These are phyloP conservation scores for Aradophagus sp. DNA, from an alignment of 1,140 invertebrate species.

Conservation along the genomic window DNA sequence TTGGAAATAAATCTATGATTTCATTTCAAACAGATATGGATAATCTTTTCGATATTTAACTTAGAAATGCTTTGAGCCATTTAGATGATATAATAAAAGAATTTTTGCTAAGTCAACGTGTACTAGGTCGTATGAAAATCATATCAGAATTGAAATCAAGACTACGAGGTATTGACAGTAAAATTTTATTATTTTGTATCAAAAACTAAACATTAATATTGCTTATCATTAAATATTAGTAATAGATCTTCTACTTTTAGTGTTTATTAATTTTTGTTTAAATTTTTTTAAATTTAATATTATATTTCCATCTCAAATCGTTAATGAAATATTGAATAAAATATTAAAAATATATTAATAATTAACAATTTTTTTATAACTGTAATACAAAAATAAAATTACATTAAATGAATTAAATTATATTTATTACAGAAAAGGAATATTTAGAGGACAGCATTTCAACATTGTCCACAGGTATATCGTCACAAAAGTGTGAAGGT, in stretches of 20 bases:
- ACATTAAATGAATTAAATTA: conserved; percentile 11
- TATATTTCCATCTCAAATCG: conserved; percentile 1
- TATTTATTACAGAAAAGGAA: conserved; percentile 11
- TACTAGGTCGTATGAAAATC: conserved; percentile 8
- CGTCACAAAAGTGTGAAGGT: conserved; percentile 6
- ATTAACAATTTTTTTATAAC: background rate
- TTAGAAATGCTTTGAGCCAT: conserved; percentile 3
- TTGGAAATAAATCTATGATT: conserved; percentile 10
- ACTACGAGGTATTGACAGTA: conserved; percentile 6
- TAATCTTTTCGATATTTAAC: conserved; percentile 19
- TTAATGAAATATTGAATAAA: background rate
- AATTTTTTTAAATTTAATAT: background rate
- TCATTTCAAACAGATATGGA: conserved; percentile 8
- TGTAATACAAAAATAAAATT: background rate
- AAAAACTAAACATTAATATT: too few relatives aligned
- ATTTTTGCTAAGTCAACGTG: conserved; percentile 17
- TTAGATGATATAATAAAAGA: conserved; percentile 12
- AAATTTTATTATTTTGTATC: conserved; percentile 7
- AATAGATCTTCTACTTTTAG: background rate
- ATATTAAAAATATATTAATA: too few relatives aligned
- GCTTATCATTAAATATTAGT: too few relatives aligned
- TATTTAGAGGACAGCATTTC: conserved; percentile 10
- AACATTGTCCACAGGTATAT: conserved; percentile 8
- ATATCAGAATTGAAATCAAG: conserved; percentile 17
- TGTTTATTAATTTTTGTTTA: conserved; percentile 3